Base-by-base conservation (phyloP, 2,888 invertebrate genomes). In the Philereme vetulata region DNA sequence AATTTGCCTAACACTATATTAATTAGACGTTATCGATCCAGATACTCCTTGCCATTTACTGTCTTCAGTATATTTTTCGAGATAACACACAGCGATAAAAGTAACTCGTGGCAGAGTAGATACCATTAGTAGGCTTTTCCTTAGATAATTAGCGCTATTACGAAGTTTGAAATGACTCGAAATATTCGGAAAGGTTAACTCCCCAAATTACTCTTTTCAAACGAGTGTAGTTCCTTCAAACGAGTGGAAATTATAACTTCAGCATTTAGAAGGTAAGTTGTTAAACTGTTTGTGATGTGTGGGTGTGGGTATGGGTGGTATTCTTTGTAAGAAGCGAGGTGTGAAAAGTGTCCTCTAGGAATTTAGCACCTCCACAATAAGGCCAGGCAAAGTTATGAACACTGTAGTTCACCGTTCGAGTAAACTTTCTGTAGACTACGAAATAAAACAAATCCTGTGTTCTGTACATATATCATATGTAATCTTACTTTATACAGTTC, bases 121-220 rank as follows among this genome's bases (percentile, higher is more conserved):
- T n/a, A 10, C 49, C 34, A 44, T 45, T 45, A 50, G 49, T 33
- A 36, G 49, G 56, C 43, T 44, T 56, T 44, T 56, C 40, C 40
- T 46, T 8, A 56, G 42, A 34, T 56, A 46, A 56, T 46, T 40
- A 46, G 40, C 32, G 5, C 42, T 46, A 47, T 56, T 56, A 51
- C n/a, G 9, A 58, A 58, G 52, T 58, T 58, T 44, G 48, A 44
- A 52, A 58, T 48, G 38, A 52, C 44, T 52, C 52, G 10, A 52
- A 52, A 53, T 53, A 52, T 38, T 53, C 44, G 6, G 36, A 44
- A 57, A 52, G 52, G 44, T 53, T 43, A 55, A 53, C 32, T 51
- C 43, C 44, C 43, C 48, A 49, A 58, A 49, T 45, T 11, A 47
- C 51, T 47, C 48, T 32, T 43, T 51, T 21, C 10, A 42, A 57